phyloP scores from a whole-genome alignment of 2,797 vertebrate species.

The Aphelocoma californica region DNA sequence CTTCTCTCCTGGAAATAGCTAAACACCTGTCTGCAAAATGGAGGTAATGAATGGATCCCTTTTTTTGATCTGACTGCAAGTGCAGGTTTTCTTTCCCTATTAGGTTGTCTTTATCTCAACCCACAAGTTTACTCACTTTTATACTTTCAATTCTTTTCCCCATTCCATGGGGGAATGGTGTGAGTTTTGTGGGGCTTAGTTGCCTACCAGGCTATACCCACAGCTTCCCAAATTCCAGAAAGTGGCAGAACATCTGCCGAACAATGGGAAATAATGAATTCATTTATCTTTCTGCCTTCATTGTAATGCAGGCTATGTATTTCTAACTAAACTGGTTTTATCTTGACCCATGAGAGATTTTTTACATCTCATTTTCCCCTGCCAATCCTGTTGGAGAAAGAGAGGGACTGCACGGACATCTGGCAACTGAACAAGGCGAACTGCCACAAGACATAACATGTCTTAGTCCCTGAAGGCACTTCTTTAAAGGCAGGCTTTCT shows the following conservation, averaged over 20 bases:
- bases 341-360: background rate
- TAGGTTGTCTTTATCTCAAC: background rate
- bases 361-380: background rate
- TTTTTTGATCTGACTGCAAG: background rate
- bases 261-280: background rate
- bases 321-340: background rate
- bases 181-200: background rate
- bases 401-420: accelerated
- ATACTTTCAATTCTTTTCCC: background rate
- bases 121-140: background rate
- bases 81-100: background rate
- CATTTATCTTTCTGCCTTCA: background rate
- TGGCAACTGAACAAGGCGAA: background rate
- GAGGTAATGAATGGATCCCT: background rate
- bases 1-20: background rate
- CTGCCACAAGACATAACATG: background rate
- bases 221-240: background rate
- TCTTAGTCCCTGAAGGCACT: background rate
- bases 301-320: background rate
- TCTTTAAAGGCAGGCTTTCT: background rate
- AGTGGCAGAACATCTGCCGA: background rate
- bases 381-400: background rate
- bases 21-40: background rate
- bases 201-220: background rate
- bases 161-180: background rate